A percentile compares a stretch with the other conserved stretches of the same genome.
These are phyloP conservation scores for Papilio gigon DNA, from an alignment of 2,888 invertebrate species.

Conservation along the genomic window DNA sequence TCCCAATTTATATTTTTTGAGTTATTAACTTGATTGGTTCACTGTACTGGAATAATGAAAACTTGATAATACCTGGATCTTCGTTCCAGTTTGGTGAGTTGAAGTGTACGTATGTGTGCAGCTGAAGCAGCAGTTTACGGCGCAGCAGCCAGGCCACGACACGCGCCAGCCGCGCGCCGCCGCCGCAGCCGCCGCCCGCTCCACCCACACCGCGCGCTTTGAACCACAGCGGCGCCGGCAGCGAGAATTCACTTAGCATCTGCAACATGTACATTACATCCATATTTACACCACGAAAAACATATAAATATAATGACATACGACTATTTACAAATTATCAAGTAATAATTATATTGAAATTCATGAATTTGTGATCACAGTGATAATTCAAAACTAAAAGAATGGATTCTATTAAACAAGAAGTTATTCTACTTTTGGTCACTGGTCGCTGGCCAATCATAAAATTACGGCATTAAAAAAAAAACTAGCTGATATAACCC, in stretches of 20 bases:
- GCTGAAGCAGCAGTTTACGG: slow-evolving; percentile 92
- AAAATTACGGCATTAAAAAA: too few species aligned
- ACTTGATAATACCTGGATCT: slow-evolving; percentile 55
- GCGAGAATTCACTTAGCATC: slow-evolving; percentile 80
- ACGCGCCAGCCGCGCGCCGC: slow-evolving; percentile 79
- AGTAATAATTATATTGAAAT: too few species aligned
- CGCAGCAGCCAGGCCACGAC: slow-evolving; percentile 97
- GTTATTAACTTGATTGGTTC: too few species aligned
- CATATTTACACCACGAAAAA: neutral
- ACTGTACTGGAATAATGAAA: too few species aligned
- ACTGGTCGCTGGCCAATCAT: too few species aligned
- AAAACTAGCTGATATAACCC: neutral
- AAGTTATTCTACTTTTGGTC: too few species aligned
- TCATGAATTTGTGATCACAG: too few species aligned
- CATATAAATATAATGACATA: too few species aligned
- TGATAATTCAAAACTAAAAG: too few species aligned
- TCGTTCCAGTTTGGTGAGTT: slow-evolving; percentile 84
- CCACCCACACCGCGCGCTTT: slow-evolving; percentile 68
- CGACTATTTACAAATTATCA: too few species aligned
- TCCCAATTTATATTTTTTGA: too few species aligned
- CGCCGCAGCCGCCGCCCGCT: slow-evolving; percentile 52
- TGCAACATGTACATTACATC: slow-evolving; percentile 44
- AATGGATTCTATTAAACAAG: too few species aligned
- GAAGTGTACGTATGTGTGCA: slow-evolving; percentile 97
- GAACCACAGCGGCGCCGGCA: slow-evolving; percentile 82